phyloP scores from a whole-genome alignment of 2,113 vertebrate species.

The Falco punctatus region DNA sequence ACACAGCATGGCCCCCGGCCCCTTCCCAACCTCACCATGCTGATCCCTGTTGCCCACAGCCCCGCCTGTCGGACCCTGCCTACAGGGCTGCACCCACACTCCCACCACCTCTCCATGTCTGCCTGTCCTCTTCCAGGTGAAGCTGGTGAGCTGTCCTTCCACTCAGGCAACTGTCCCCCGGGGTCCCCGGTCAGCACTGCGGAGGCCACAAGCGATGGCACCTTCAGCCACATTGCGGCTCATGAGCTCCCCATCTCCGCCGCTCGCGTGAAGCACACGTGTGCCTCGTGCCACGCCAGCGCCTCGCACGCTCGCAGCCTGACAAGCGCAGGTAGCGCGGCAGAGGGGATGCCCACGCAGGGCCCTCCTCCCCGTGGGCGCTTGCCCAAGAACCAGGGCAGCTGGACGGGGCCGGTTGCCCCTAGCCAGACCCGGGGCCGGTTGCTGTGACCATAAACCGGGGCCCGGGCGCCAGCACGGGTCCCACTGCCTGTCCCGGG shows the following conservation, averaged over 20 bases:
- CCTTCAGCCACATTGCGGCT: background rate
- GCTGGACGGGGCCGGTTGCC: too few species aligned
- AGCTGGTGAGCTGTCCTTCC: background rate
- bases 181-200: conserved; percentile 26
- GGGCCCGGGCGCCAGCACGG: background rate
- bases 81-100: background rate
- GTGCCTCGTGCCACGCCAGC: background rate
- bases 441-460: background rate
- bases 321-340: conserved; percentile 43
- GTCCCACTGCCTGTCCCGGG: background rate
- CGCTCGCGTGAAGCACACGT: background rate
- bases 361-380: background rate
- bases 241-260: background rate
- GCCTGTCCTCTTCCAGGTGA: conserved; percentile 47
- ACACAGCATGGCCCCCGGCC: background rate
- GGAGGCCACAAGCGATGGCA: background rate
- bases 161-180: background rate
- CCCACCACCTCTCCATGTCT: background rate
- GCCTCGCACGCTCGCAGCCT: background rate
- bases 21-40: background rate
- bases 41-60: background rate
- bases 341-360: background rate
- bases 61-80: background rate
- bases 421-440: background rate
- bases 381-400: background rate